phyloP scores from a whole-genome alignment of 2,888 invertebrate species.

The Noctua janthe region DNA sequence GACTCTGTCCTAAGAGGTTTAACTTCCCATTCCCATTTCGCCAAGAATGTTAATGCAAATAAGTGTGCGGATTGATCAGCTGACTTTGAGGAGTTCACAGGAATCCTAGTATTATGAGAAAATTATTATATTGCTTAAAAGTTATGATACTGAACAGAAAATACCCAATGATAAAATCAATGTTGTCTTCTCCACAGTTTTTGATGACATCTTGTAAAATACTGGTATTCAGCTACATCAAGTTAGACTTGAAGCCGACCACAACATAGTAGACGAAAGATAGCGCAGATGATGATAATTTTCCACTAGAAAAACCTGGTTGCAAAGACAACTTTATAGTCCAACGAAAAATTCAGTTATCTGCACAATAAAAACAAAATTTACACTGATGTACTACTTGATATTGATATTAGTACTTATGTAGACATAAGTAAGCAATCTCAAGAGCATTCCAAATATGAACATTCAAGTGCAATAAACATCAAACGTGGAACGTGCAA shows the following conservation, averaged over 20 bases:
- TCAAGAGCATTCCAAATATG: slow-evolving; percentile 60
- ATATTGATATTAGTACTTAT: slow-evolving; percentile 19
- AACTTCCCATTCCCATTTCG: neutral
- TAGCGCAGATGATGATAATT: neutral
- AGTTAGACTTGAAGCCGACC: neutral
- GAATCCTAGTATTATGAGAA: neutral
- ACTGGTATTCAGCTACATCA: neutral
- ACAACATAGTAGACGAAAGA: neutral
- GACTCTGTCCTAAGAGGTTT: slow-evolving; percentile 19
- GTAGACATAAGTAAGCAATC: slow-evolving; percentile 29
- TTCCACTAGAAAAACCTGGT: neutral
- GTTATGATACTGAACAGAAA: neutral
- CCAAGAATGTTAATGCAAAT: slow-evolving; percentile 29
- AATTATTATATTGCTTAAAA: too few species aligned
- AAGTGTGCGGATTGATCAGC: neutral
- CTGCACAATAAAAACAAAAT: slow-evolving; percentile 1
- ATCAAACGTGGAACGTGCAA: slow-evolving; percentile 58
- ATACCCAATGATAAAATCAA: neutral
- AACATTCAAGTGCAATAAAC: slow-evolving; percentile 56
- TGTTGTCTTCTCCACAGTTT: too few species aligned
- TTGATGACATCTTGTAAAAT: neutral
- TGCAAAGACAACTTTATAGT: neutral
- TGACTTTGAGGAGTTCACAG: neutral
- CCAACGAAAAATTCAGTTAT: neutral
- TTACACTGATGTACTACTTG: slow-evolving; percentile 9